These are phyloP conservation scores for Rhyacophila evoluta DNA, from an alignment of 2,888 invertebrate species.

Conservation along the genomic window DNA sequence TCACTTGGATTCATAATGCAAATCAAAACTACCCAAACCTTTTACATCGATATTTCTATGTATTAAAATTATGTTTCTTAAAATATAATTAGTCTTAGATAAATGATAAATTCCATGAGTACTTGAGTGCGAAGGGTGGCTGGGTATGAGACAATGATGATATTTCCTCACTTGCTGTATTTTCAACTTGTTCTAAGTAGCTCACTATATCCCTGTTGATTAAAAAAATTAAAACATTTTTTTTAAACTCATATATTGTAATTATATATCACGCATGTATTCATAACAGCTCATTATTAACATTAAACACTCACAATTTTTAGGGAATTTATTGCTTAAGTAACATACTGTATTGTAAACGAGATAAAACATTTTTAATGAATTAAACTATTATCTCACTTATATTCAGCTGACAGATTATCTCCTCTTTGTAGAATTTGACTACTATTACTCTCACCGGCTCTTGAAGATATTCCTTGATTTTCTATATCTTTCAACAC, in stretches of 20 bases:
- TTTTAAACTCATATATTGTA: too few species aligned
- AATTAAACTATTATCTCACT: constrained; percentile 57
- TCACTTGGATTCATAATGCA: neutral
- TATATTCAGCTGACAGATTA: constrained; percentile 56
- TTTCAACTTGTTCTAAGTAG: constrained; percentile 76
- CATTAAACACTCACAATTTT: too few species aligned
- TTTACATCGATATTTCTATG: too few species aligned
- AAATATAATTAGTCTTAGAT: too few species aligned
- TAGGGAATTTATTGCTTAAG: too few species aligned
- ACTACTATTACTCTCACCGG: constrained; percentile 59
- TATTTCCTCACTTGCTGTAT: constrained; percentile 67
- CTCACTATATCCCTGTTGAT: constrained; percentile 72
- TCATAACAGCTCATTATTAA: too few species aligned
- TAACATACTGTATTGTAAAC: too few species aligned
- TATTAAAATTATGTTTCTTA: too few species aligned
- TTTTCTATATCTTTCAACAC: constrained; percentile 68
- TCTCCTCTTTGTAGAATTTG: constrained; percentile 55
- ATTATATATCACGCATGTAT: too few species aligned
- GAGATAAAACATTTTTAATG: too few species aligned
- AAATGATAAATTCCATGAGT: too few species aligned
- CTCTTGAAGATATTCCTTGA: constrained; percentile 11
- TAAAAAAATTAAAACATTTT: too few species aligned
- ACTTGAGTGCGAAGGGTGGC: constrained; percentile 66
- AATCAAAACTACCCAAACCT: neutral
- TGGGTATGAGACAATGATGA: constrained; percentile 64